These are phyloP conservation scores for Lota lota DNA, from an alignment of 2,113 vertebrate genomes.

Conservation along the genomic window DNA sequence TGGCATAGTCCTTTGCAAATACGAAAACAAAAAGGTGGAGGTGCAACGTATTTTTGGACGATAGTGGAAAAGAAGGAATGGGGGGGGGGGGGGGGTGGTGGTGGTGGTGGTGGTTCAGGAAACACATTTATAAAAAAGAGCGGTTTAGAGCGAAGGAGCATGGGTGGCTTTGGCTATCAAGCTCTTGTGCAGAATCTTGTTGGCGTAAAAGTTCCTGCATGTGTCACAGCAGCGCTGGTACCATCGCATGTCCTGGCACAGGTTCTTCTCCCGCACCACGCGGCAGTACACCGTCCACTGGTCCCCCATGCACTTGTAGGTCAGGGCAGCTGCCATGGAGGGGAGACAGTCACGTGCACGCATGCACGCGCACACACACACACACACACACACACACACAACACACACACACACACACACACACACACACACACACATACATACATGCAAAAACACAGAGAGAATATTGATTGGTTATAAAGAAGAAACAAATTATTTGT, in stretches of 20 bases:
- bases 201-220: conserved; percentile 94
- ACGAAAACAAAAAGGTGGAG: conserved; percentile 32
- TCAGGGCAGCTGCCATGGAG: conserved; percentile 82
- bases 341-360: neutral
- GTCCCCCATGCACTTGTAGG: conserved; percentile 91
- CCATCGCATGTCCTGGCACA: conserved; percentile 96
- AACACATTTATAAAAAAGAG: conserved; percentile 1
- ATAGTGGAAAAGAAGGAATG: neutral
- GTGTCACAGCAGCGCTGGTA: conserved; percentile 96
- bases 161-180: conserved; percentile 57
- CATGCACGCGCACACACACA: neutral
- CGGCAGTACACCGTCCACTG: conserved; percentile 94
- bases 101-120: neutral
- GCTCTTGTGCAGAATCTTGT: conserved; percentile 82
- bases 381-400: neutral
- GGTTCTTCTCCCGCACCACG: conserved; percentile 90
- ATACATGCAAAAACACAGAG: too few relatives aligned
- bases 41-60: conserved; percentile 3
- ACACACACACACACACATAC: too few relatives aligned
- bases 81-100: conserved; percentile 31
- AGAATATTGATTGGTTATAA: too few relatives aligned
- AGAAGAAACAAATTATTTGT: too few relatives aligned
- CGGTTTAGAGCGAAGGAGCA: neutral
- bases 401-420: too few relatives aligned
- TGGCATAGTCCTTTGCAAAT: conserved; percentile 52